Evolutionary conservation across 2,113 vertebrate species (phyloP), one percentile per base, ranked within the genome.

Genomic region (Pterocles burchelli): DNA sequence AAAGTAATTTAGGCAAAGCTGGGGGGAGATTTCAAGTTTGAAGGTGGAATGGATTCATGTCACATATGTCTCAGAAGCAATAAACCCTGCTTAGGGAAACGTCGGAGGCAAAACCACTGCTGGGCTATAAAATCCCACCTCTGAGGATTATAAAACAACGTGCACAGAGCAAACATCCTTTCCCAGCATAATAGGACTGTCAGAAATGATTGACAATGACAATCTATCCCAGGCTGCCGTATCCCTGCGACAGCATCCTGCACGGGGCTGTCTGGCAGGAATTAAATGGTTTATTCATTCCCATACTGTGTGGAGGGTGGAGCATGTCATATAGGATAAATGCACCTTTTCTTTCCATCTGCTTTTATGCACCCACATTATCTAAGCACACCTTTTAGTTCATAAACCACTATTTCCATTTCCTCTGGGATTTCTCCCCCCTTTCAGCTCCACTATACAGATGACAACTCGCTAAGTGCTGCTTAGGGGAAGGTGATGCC

Each of bases 11-110:
- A 59, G n/a, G 71, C 68, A 87, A 75, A 90, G 85, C 83, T 38
- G 26, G 75, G 68, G 51, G 67, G 76, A 18, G 46, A 89, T 94
- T 95, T 65, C 14, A 70, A 94, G 94, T 95, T 92, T 62, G 89
- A 70, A 93, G 85, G 73, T 83, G 17, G 90, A 75, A 97, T 59
- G 46, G 63, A 98, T 97, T 98, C 96, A 20, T 17, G 31, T 98
- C 98, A 97, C 93, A 41, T 83, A 92, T 43, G 88, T 88, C 95
- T 98, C 92, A 82, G 95, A 97, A 97, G 96, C 95, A 93, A 97
- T 98, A 98, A 97, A 97, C 98, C 97, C 96, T 96, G 85, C 97
- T 97, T 97, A 97, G 96, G 96, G 92, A 97, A 96, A 97, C 17
- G 93, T 92, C 96, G 96, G 81, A 96, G 96, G 74, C 76, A 73